Evolutionary conservation across 2,888 invertebrate species (phyloP).

Genomic region (Nudaria mundana): DNA sequence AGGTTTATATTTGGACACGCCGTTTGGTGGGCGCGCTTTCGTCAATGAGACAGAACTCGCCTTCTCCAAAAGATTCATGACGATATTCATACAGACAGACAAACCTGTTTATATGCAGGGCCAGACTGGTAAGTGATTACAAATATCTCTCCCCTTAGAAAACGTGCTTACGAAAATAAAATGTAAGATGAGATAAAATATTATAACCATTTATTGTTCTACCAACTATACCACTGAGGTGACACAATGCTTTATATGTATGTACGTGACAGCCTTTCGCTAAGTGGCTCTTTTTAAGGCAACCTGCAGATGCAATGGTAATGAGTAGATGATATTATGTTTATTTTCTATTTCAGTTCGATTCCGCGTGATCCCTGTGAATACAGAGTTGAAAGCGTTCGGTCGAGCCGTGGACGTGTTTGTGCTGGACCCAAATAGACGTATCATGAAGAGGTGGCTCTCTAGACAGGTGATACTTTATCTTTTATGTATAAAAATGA

Average conservation of each 20-base stretch:
- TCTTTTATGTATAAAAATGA: too few species aligned
- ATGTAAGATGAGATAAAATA: too few species aligned
- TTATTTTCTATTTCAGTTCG: slow-evolving; percentile 77
- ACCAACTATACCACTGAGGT: too few species aligned
- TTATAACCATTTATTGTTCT: too few species aligned
- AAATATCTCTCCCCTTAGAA: too few species aligned
- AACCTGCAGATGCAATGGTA: too few species aligned
- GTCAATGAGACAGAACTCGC: slow-evolving; percentile 91
- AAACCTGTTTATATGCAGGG: slow-evolving; percentile 97
- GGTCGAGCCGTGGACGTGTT: slow-evolving; percentile 95
- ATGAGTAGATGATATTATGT: not conserved
- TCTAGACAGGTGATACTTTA: slow-evolving; percentile 85
- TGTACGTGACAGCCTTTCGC: too few species aligned
- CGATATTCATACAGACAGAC: slow-evolving; percentile 96
- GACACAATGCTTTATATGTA: too few species aligned
- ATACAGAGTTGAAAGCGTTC: slow-evolving; percentile 94
- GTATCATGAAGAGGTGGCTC: slow-evolving; percentile 95
- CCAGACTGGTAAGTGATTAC: slow-evolving; percentile 86
- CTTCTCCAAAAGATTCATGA: slow-evolving; percentile 95
- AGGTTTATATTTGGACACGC: slow-evolving; percentile 88
- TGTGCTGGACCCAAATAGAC: slow-evolving; percentile 93
- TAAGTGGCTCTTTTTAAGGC: too few species aligned
- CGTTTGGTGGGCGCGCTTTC: slow-evolving; percentile 93
- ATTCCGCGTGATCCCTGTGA: slow-evolving; percentile 95
- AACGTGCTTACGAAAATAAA: too few species aligned